phyloP scores from a whole-genome alignment of 2,113 vertebrate genomes.

The Nymphicus hollandicus region DNA sequence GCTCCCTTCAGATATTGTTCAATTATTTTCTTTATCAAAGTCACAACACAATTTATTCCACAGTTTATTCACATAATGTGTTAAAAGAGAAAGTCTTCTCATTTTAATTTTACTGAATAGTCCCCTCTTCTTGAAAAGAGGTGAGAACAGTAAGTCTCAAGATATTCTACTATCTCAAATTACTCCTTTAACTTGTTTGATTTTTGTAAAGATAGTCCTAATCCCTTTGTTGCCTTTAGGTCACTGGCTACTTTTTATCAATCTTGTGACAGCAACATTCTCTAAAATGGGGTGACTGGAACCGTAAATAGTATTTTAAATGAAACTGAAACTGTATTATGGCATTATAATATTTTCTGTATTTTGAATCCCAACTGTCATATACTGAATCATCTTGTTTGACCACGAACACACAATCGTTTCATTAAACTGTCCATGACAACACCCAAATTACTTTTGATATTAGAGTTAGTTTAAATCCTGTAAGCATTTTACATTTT shows the following conservation, averaged over 20 bases:
- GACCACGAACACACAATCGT: background rate
- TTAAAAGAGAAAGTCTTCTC: background rate
- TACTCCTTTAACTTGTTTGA: background rate
- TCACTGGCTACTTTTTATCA: background rate
- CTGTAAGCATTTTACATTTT: background rate
- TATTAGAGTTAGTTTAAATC: background rate
- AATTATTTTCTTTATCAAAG: background rate
- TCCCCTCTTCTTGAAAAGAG: background rate
- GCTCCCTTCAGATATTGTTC: background rate
- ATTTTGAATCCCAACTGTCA: background rate
- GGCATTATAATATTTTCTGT: background rate
- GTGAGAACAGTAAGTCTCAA: background rate
- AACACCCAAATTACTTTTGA: background rate
- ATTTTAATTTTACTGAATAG: background rate
- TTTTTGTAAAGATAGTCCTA: background rate
- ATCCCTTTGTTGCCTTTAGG: background rate
- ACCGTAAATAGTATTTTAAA: background rate
- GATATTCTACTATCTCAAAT: background rate
- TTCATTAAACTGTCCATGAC: background rate
- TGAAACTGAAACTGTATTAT: background rate
- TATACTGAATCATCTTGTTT: background rate
- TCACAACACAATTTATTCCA: background rate
- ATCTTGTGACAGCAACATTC: background rate
- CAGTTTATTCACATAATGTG: background rate
- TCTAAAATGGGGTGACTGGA: background rate